Evolutionary conservation across 2,113 vertebrate genomes (phyloP).

Genomic region (Ahaetulla prasina): DNA sequence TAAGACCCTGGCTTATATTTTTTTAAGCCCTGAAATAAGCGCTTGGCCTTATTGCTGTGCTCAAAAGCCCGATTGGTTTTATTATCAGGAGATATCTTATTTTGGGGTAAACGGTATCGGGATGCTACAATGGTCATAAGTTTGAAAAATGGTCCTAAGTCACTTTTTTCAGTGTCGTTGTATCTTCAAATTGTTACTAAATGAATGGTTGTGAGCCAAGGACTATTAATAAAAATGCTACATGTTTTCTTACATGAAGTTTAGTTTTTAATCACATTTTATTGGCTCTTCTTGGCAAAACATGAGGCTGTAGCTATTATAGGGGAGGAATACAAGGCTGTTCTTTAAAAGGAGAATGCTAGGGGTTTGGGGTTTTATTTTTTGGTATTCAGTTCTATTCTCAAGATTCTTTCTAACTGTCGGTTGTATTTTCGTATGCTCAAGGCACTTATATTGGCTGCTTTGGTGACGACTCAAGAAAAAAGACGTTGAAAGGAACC

Average conservation of each 20-base stretch:
- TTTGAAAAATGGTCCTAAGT: too few species aligned
- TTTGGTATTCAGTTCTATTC: neutral
- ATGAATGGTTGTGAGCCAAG: neutral
- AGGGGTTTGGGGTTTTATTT: too few species aligned
- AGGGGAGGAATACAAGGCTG: neutral
- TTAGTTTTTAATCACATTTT: neutral
- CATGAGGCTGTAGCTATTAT: neutral
- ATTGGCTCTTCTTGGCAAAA: neutral
- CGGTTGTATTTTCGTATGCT: constrained; percentile 8
- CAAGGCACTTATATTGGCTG: constrained; percentile 87
- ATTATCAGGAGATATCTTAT: too few species aligned
- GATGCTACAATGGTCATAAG: too few species aligned
- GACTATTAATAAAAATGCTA: neutral
- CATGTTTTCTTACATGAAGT: neutral
- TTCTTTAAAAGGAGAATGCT: neutral
- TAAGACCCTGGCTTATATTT: too few species aligned
- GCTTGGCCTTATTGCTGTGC: too few species aligned
- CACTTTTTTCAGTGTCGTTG: neutral
- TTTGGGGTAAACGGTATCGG: too few species aligned
- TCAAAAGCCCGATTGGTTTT: too few species aligned
- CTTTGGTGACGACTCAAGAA: constrained; percentile 80
- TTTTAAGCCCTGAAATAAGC: too few species aligned
- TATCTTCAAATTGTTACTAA: neutral
- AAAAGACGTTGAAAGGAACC: constrained; percentile 84
- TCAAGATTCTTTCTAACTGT: constrained; percentile 2